Evolutionary conservation across 2,888 invertebrate species (phyloP).

Genomic region (Thera britannica): DNA sequence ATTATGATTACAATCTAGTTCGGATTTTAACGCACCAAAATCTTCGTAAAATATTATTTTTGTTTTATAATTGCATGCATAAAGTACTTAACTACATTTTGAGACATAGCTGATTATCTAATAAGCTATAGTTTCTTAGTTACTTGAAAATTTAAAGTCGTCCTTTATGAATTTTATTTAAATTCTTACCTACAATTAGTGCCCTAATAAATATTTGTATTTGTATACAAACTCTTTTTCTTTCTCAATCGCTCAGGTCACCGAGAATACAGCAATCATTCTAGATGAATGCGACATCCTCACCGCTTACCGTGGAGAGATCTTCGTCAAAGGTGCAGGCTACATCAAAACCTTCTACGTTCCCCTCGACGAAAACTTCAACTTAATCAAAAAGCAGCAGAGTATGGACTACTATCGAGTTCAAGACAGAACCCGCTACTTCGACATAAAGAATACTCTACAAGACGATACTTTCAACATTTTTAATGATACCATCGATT

Average conservation of each 20-base stretch:
- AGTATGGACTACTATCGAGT: constrained; percentile 61
- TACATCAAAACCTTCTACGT: constrained; percentile 90
- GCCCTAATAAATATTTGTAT: no score
- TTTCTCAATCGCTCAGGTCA: constrained; percentile 74
- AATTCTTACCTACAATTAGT: neutral
- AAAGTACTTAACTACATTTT: no score
- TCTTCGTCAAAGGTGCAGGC: constrained; percentile 89
- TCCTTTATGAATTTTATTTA: no score
- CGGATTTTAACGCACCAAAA: no score
- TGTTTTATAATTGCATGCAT: no score
- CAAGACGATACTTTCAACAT: constrained; percentile 41
- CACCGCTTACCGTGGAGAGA: constrained; percentile 88
- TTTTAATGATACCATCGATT: constrained; percentile 30
- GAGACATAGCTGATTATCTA: no score
- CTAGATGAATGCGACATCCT: constrained; percentile 88
- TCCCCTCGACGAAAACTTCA: constrained; percentile 86
- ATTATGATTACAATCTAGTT: neutral
- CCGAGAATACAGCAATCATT: constrained; percentile 89
- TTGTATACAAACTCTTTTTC: no score
- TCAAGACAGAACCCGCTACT: constrained; percentile 58
- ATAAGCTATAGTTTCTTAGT: no score
- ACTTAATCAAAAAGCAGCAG: constrained; percentile 74
- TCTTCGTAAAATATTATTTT: no score
- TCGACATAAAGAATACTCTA: constrained; percentile 53
- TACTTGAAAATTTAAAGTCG: no score